Percentiles rank a stretch among this genome's conserved stretches.
Evolutionary conservation across 1,140 invertebrate species (phyloP).

Genomic region (Orussus abietinus): DNA sequence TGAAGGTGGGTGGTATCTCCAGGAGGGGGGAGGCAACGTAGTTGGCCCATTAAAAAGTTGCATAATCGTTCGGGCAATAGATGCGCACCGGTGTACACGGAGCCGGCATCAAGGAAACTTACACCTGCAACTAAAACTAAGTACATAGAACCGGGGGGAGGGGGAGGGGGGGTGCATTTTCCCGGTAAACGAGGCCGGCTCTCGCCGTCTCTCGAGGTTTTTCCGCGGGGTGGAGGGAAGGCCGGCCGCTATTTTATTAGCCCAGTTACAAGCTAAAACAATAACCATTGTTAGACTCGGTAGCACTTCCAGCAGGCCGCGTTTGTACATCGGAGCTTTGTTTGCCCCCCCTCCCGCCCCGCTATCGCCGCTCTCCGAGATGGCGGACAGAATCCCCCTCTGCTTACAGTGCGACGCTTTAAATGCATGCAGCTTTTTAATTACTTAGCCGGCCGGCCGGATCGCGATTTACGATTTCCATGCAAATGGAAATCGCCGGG

Average conservation of each 20-base stretch:
- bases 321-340: slow-evolving; percentile 19
- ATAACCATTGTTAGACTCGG: slow-evolving; percentile 40
- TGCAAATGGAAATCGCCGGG: slow-evolving; percentile 28
- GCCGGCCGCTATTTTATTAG: slow-evolving; percentile 32
- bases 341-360: slow-evolving; percentile 4
- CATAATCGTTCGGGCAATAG: no score
- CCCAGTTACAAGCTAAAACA: slow-evolving; percentile 32
- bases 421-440: slow-evolving; percentile 39
- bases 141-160: no score
- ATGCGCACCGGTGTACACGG: no score
- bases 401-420: slow-evolving; percentile 20
- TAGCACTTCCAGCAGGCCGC: slow-evolving; percentile 20
- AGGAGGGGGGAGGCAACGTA: neutral
- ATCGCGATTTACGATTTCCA: slow-evolving; percentile 39
- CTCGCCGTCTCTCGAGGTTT: slow-evolving; percentile 4
- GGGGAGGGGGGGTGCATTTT: neutral
- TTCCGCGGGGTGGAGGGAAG: slow-evolving; percentile 1
- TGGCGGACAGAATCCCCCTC: no score
- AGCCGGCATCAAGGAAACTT: no score
- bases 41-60: slow-evolving; percentile 8
- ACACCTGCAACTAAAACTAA: no score
- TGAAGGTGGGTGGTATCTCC: no score
- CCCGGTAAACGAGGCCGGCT: neutral
- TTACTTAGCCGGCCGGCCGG: slow-evolving; percentile 28
- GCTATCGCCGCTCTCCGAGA: neutral